These are phyloP conservation scores for Columba livia DNA, from an alignment of 2,113 vertebrate genomes.

Conservation along the genomic window DNA sequence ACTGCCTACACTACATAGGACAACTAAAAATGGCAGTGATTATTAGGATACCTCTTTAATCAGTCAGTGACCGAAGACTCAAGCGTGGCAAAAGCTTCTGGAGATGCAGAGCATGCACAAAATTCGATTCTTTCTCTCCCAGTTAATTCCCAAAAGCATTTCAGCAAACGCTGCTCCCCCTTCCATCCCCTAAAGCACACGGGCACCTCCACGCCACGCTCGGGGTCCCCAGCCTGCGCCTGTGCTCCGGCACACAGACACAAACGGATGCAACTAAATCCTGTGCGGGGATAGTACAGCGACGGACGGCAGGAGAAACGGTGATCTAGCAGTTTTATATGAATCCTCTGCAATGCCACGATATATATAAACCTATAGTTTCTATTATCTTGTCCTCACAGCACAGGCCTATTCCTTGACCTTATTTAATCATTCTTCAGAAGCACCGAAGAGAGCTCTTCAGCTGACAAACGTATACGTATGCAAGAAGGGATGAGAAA, in stretches of 20 bases:
- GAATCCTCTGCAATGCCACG: neutral
- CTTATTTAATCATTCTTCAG: neutral
- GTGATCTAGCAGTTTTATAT: neutral
- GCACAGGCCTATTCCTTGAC: neutral
- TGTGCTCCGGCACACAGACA: neutral
- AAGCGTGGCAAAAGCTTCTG: neutral
- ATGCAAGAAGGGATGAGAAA: neutral
- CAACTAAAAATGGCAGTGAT: neutral
- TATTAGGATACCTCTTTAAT: neutral
- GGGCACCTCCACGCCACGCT: neutral
- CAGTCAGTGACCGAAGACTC: neutral
- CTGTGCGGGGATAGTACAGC: neutral
- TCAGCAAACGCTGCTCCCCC: neutral
- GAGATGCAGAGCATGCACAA: neutral
- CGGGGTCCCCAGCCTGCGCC: neutral
- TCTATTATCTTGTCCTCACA: neutral
- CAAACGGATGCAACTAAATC: neutral
- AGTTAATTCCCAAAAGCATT: neutral
- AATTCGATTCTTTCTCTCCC: neutral
- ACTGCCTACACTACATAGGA: neutral
- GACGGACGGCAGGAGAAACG: neutral
- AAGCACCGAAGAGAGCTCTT: neutral
- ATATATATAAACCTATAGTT: neutral
- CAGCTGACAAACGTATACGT: rapidly evolving
- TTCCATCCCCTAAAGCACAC: neutral